Conservation (phyloP, 2,797 vertebrate genomes). For the Neosilurus hyrtlii region DNA sequence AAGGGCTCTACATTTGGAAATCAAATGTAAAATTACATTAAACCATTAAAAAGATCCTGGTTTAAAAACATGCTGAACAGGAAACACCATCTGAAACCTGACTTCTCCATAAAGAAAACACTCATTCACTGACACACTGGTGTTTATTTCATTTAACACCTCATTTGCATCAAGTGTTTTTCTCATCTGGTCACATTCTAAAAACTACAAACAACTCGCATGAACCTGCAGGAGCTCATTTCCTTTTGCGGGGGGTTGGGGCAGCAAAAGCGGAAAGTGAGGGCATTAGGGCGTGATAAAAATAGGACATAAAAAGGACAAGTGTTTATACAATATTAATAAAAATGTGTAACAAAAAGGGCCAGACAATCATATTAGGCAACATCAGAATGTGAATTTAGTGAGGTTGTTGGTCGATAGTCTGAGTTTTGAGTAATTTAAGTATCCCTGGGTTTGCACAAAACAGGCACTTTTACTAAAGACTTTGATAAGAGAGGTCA, state of each 20-base stretch:
- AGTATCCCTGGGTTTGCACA: background rate
- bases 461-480: too few species aligned
- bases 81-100: conserved; percentile 52
- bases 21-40: background rate
- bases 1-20: background rate
- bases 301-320: background rate
- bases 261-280: conserved; percentile 19
- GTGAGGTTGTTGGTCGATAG: background rate
- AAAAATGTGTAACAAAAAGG: background rate
- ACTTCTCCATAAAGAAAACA: conserved; percentile 67
- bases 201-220: conserved; percentile 37
- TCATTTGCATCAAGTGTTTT: conserved; percentile 65
- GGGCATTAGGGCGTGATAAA: conserved; percentile 8
- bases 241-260: conserved; percentile 57
- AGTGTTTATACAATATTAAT: background rate
- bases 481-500: background rate
- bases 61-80: conserved; percentile 62
- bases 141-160: conserved; percentile 78
- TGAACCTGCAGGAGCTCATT: conserved; percentile 61
- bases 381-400: background rate
- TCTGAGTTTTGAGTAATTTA: background rate
- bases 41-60: conserved; percentile 58
- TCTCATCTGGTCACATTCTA: conserved; percentile 71
- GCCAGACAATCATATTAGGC: too few species aligned
- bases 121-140: conserved; percentile 59